Evolutionary conservation across 1,140 invertebrate species (phyloP), one percentile per base, ranked within the genome.

Genomic region (Lethocerus indicus): DNA sequence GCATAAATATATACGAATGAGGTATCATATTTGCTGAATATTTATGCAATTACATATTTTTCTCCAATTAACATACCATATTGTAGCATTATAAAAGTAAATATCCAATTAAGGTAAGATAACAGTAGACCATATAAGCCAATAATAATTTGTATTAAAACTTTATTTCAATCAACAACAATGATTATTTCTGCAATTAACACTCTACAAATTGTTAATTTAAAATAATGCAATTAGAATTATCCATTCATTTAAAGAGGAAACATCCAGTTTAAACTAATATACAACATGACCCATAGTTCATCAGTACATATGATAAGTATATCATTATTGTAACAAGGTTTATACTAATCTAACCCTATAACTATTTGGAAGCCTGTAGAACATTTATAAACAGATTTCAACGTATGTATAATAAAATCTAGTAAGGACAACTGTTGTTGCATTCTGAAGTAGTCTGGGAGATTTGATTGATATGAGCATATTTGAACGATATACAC

Each of bases 381-480:
- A 50, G 49, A 50, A 50, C 49, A 50, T 50, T 50, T 50, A 48
- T 25, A 50, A 50, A 50, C 49, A 50, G 41, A 50, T 50, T 28
- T 44, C 45, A 50, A 44, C 41, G 45, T 42, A 49, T 45, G 35
- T 41, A 50, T 49, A 7, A 49, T 49, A 28, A 49, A 49, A 29
- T 49, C 43, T 16, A 27, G 29, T 44, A 44, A 28, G 29, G 29
- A 44, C 42, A 44, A 49, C 37, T 41, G 48, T 49, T 29, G 27
- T 32, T 27, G 41, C 28, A 27, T 42, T 21, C 43, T 43, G 36
- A 41, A 25, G 40, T 27, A 49, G 26, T 14, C 4, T 42, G 26
- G 48, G 48, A 29, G 40, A 49, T 42, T 42, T 37, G 40, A 49
- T 42, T 42, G 48, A 43, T 43, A 43, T 49, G 37, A 42, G 37